Evolutionary conservation across 2,113 vertebrate species (phyloP).

Genomic region (Brachypodius melanocephalos): DNA sequence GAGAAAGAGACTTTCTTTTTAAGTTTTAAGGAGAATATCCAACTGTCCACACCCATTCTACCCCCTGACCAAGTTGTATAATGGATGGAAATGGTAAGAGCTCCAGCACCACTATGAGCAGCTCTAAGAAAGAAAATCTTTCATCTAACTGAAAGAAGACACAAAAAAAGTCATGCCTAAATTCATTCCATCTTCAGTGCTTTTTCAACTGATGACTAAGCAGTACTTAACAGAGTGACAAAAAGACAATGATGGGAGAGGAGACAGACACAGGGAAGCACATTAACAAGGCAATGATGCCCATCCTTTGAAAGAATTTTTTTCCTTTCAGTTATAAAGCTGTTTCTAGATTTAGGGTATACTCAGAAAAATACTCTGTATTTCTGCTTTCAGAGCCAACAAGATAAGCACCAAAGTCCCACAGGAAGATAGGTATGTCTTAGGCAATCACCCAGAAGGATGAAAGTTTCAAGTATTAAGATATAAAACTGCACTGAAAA

Average conservation of each 20-base stretch:
- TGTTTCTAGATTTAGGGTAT: not conserved
- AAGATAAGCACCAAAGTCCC: not conserved
- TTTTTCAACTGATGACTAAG: not conserved
- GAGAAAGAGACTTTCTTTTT: not conserved
- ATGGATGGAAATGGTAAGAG: not conserved
- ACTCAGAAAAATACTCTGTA: not conserved
- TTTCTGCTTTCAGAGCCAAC: not conserved
- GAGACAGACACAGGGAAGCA: not conserved
- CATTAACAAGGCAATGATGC: not conserved
- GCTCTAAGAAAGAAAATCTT: not conserved
- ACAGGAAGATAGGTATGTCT: not conserved
- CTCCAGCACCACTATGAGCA: not conserved
- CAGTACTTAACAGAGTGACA: not conserved
- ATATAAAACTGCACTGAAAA: conserved; percentile 22
- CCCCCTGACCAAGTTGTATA: not conserved
- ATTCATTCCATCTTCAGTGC: not conserved
- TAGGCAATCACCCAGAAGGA: not conserved
- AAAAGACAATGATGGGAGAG: fast-evolving
- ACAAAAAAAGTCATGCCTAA: not conserved
- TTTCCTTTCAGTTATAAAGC: not conserved
- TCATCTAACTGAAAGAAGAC: not conserved
- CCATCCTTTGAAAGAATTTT: not conserved
- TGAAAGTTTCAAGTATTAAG: not conserved
- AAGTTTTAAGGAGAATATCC: not conserved
- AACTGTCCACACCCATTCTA: not conserved